Evolutionary conservation across 2,888 invertebrate species (phyloP).

Genomic region (Bugulina stolonifera): DNA sequence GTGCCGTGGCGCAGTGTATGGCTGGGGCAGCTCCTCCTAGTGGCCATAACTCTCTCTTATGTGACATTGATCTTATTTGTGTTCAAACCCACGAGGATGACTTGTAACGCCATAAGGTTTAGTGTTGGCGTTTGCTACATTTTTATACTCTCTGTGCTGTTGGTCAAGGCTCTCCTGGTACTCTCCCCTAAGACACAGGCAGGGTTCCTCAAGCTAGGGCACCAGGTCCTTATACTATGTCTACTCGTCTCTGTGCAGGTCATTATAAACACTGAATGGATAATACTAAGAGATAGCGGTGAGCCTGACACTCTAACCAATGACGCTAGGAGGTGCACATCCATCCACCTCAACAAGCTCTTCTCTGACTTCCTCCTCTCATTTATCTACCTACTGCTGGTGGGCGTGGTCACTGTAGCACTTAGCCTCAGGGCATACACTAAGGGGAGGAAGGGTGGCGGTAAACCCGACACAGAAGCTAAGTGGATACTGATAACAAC

Average conservation of each 20-base stretch:
- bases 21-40: slow-evolving; percentile 24
- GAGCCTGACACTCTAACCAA: not conserved
- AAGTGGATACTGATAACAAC: slow-evolving; percentile 16
- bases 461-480: not conserved
- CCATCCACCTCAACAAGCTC: not conserved
- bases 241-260: not conserved
- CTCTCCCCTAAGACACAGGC: slow-evolving; percentile 19
- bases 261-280: slow-evolving; percentile 17
- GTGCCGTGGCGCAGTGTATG: slow-evolving; percentile 21
- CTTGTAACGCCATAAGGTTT: slow-evolving; percentile 1
- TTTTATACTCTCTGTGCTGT: not conserved
- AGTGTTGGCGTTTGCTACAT: slow-evolving; percentile 6
- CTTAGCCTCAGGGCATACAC: not conserved
- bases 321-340: slow-evolving; percentile 15
- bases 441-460: not conserved
- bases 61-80: not conserved
- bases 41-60: slow-evolving; percentile 13
- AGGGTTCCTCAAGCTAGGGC: slow-evolving; percentile 17
- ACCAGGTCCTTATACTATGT: slow-evolving; percentile 3
- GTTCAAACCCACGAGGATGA: not conserved
- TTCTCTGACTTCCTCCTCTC: slow-evolving; percentile 6
- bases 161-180: slow-evolving; percentile 10
- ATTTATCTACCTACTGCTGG: slow-evolving; percentile 3
- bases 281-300: not conserved
- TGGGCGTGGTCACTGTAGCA: not conserved